Evolutionary conservation across 1,140 invertebrate genomes (phyloP).

Genomic region (Subanguina moxae): DNA sequence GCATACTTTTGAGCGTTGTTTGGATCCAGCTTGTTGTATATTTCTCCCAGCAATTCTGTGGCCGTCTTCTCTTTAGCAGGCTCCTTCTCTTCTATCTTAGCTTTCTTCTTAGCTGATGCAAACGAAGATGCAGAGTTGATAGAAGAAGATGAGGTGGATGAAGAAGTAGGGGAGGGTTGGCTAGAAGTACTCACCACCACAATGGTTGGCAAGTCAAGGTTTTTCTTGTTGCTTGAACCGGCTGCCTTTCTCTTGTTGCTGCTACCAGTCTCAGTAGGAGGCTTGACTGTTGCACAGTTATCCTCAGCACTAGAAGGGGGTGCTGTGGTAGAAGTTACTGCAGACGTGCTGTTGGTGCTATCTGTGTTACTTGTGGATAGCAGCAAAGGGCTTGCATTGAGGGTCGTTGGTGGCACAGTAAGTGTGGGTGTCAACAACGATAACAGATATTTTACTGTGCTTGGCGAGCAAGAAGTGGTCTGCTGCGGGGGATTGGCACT

Average conservation of each 20-base stretch:
- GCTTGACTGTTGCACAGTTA: background rate
- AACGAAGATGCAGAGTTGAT: too few relatives aligned
- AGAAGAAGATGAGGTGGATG: too few relatives aligned
- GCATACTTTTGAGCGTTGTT: too few relatives aligned
- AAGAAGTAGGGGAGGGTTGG: too few relatives aligned
- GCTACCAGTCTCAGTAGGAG: background rate
- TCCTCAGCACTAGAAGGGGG: background rate
- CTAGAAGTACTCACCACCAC: too few relatives aligned
- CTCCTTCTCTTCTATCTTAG: too few relatives aligned
- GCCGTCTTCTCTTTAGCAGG: too few relatives aligned
- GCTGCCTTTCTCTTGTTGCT: background rate
- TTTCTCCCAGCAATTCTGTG: too few relatives aligned
- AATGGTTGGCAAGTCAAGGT: too few relatives aligned
- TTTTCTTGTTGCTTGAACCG: too few relatives aligned
- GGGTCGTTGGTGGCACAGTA: background rate
- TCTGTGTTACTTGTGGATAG: background rate
- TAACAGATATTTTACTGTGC: slow-evolving; percentile 8
- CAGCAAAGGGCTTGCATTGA: background rate
- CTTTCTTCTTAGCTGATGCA: too few relatives aligned
- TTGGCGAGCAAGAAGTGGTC: background rate
- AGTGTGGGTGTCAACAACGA: slow-evolving; percentile 9
- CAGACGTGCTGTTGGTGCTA: background rate
- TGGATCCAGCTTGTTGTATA: too few relatives aligned
- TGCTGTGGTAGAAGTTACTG: background rate
- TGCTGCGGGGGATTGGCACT: background rate